These are phyloP conservation scores for Campopleginae sp. DNA, from an alignment of 2,888 invertebrate genomes.

Conservation along the genomic window DNA sequence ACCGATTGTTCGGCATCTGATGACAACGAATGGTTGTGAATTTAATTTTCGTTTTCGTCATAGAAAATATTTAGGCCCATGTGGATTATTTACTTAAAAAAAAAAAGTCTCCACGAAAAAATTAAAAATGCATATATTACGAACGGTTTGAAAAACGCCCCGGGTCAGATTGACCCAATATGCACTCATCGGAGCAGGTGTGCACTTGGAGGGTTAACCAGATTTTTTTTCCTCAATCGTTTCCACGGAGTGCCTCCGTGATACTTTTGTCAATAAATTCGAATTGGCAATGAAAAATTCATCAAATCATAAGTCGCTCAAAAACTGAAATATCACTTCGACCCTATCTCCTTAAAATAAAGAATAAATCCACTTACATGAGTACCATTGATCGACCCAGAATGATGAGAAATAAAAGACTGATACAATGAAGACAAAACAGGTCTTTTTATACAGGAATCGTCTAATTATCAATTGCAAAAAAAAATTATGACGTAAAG, in stretches of 20 bases:
- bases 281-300: not conserved
- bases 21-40: too few species aligned
- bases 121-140: too few species aligned
- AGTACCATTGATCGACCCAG: not conserved
- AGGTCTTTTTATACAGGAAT: slow-evolving; percentile 14
- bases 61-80: too few species aligned
- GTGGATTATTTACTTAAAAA: too few species aligned
- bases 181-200: too few species aligned
- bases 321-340: not conserved
- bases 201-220: too few species aligned
- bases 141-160: too few species aligned
- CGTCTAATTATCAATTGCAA: slow-evolving; percentile 5
- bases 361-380: not conserved
- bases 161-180: too few species aligned
- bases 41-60: too few species aligned
- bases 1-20: too few species aligned
- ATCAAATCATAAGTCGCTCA: not conserved
- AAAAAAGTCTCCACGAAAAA: too few species aligned
- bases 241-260: not conserved
- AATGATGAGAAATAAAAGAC: slow-evolving; percentile 10
- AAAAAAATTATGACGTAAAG: slow-evolving; percentile 6
- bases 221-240: too few species aligned
- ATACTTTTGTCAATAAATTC: not conserved
- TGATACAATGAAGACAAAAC: not conserved
- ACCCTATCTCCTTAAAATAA: not conserved